Base-by-base conservation (phyloP, 1,140 invertebrate genomes). In the Musca domestica region DNA sequence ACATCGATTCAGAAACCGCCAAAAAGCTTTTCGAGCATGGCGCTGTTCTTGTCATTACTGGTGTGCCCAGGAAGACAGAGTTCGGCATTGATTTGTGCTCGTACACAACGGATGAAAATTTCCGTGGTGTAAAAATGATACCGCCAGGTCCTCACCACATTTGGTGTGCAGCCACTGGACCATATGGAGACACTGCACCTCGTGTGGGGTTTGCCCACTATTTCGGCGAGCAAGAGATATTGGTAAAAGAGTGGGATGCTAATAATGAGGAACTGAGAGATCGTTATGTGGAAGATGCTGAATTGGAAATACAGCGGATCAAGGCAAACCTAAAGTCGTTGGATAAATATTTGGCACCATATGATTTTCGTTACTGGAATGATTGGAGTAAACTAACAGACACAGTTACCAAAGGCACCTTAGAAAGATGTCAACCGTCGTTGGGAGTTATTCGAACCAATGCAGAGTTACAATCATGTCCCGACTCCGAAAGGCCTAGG, bases 91-190 rank as follows among this genome's bases (percentile, higher is more conserved):
- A 99, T 83, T 88, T 97, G 80, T 93, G 95, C 82, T 91, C 91
- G 10, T 98, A 96, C 92, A 92, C 89, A 70, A 93, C 92, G n/a
- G 95, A 91, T 5, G 89, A 92, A 69, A 93, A 93, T 80, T 99
- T 99, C 82, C 88, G 91, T 70, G 98, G 97, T 15, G 87, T 99
- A 46, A 99, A 99, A 88, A 98, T 99, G 95, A 98, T 99, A 71
- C 97, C 97, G 1, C 94, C 95, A 15, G 98, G 98, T 19, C 82
- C 98, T 66, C 98, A 99, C 84, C 99, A 93, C 80, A 85, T 99
- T 9, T 98, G 93, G 79, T 96, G 94, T 69, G 83, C 85, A 64
- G 82, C 85, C 1, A 85, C 83, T 68, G 84, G 85, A 70, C 81
- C 80, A n/a, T 82, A 81, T 52, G 86, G 85, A 3, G 85, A 86